Evolutionary conservation across 1,140 invertebrate species (phyloP).

Genomic region (Scaptodrosophila lebanonensis): DNA sequence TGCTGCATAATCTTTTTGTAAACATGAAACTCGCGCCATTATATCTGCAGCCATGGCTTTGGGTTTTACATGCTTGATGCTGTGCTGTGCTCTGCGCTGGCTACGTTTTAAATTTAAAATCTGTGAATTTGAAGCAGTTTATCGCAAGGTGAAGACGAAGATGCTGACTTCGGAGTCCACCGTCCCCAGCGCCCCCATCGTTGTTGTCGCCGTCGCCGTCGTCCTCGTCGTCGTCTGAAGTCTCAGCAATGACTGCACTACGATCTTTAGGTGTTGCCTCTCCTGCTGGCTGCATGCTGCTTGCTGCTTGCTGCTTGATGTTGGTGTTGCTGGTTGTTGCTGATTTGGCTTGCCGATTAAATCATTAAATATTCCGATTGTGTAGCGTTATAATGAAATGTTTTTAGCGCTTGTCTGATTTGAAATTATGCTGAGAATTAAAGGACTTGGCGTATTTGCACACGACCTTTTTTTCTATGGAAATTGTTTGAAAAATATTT

Average conservation of each 20-base stretch:
- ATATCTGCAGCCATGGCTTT: slow-evolving; percentile 42
- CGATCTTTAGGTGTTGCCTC: slow-evolving; percentile 59
- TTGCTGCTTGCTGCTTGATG: slow-evolving; percentile 18
- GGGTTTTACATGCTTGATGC: slow-evolving; percentile 49
- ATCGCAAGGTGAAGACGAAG: too few species aligned
- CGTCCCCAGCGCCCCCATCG: slow-evolving; percentile 21
- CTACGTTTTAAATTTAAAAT: slow-evolving; percentile 74
- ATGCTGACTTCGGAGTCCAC: too few species aligned
- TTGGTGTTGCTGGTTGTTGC: slow-evolving; percentile 34
- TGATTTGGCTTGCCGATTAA: slow-evolving; percentile 65
- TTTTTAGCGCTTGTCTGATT: slow-evolving; percentile 76
- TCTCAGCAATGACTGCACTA: slow-evolving; percentile 17
- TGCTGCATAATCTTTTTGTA: slow-evolving; percentile 74
- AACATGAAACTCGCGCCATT: slow-evolving; percentile 77
- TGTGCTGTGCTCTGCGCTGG: slow-evolving; percentile 47
- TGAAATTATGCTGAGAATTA: slow-evolving; percentile 72
- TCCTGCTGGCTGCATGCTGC: slow-evolving; percentile 6
- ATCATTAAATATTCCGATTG: slow-evolving; percentile 77
- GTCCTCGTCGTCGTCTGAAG: slow-evolving; percentile 10
- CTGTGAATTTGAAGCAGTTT: slow-evolving; percentile 75
- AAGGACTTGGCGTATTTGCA: slow-evolving; percentile 61
- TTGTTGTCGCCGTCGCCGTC: slow-evolving; percentile 9
- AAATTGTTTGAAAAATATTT: slow-evolving; percentile 47
- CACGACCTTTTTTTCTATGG: slow-evolving; percentile 32
- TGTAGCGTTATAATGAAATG: slow-evolving; percentile 77